Conservation (phyloP, 2,797 vertebrate species). For the Hemitrygon akajei region DNA sequence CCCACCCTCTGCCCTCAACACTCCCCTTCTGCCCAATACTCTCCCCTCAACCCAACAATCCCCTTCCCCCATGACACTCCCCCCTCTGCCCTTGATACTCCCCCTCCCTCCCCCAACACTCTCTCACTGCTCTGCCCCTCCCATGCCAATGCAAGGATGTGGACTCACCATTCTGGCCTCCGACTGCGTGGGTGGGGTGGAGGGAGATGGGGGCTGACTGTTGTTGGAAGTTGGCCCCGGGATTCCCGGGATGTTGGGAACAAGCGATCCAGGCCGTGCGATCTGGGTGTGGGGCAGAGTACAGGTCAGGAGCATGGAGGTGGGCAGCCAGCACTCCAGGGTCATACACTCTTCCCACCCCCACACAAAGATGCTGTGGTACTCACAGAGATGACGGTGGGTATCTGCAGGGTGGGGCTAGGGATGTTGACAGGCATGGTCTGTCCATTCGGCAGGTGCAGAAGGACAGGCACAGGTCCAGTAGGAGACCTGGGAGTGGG, state of each 20-base stretch:
- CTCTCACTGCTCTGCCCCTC: no score
- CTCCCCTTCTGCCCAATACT: no score
- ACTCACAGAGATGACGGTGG: conserved; percentile 92
- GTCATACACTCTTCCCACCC: conserved; percentile 40
- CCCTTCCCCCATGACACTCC: no score
- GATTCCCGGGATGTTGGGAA: conserved; percentile 35
- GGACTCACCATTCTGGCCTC: no score
- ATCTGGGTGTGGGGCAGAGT: conserved; percentile 34
- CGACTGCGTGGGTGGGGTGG: no score
- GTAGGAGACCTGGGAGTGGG: conserved; percentile 74
- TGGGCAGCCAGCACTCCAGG: conserved; percentile 39
- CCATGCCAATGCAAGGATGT: no score
- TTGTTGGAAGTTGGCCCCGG: no score
- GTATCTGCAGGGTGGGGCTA: conserved; percentile 81
- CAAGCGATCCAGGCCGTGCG: conserved; percentile 36
- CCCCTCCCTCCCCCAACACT: no score
- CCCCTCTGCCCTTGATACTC: no score
- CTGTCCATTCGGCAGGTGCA: conserved; percentile 92
- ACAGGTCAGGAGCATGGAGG: not conserved
- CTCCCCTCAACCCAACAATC: no score
- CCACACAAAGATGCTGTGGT: not conserved
- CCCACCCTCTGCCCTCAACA: no score
- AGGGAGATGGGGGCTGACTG: no score
- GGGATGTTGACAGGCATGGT: conserved; percentile 76
- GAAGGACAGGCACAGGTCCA: conserved; percentile 76